Conservation (phyloP, 2,113 vertebrate genomes). For the Tylochromis polylepis region DNA sequence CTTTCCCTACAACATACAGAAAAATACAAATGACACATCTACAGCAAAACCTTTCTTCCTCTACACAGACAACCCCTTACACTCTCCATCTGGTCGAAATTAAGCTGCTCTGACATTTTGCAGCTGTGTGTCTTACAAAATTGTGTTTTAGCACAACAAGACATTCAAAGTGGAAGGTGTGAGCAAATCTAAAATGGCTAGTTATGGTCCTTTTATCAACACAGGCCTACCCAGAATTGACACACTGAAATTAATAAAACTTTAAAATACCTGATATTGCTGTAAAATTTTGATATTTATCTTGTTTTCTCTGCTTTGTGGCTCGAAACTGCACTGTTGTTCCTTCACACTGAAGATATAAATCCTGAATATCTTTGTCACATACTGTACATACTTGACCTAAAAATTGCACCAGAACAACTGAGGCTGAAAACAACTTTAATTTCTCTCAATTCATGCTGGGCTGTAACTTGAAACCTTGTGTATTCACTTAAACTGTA, state of each 20-base stretch:
- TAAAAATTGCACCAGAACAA: background rate
- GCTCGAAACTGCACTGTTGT: background rate
- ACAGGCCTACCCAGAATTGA: background rate
- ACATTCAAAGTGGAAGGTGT: background rate
- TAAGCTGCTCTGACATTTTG: background rate
- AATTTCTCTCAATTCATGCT: background rate
- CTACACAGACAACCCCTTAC: background rate
- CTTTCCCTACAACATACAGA: background rate
- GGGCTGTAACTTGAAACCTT: background rate
- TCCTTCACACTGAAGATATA: background rate
- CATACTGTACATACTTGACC: background rate
- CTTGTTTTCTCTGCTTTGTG: background rate
- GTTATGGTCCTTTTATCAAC: constrained; percentile 25
- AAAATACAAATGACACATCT: background rate
- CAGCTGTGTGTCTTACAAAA: background rate
- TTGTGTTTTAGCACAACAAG: background rate
- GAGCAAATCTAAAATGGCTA: background rate
- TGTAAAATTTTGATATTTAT: background rate
- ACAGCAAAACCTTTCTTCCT: background rate
- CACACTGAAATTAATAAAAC: background rate
- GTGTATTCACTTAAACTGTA: background rate
- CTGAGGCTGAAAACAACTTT: background rate
- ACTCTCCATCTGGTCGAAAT: background rate
- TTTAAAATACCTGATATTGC: background rate
- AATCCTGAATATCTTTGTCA: background rate